These are phyloP conservation scores for Catocala nupta DNA, from an alignment of 2,888 invertebrate species.

Conservation along the genomic window DNA sequence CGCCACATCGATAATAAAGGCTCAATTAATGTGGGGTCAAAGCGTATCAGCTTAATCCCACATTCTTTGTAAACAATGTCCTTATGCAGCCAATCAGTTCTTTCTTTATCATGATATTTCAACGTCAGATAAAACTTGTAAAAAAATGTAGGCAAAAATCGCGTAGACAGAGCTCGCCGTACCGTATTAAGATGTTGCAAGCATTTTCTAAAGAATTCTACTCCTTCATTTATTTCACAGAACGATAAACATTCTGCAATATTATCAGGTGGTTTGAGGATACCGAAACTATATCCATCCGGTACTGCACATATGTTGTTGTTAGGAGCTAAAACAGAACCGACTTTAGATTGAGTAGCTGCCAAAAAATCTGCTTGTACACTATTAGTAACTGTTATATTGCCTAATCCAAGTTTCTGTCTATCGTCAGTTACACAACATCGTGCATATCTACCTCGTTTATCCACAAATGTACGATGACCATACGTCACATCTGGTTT, in stretches of 20 bases:
- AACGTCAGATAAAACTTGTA: constrained; percentile 66
- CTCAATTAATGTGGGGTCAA: constrained; percentile 81
- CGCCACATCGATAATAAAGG: constrained; percentile 78
- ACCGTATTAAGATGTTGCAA: constrained; percentile 78
- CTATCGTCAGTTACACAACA: constrained; percentile 78
- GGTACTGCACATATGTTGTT: constrained; percentile 80
- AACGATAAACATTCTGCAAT: constrained; percentile 77
- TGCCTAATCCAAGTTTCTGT: constrained; percentile 67
- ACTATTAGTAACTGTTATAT: constrained; percentile 67
- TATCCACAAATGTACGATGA: constrained; percentile 73
- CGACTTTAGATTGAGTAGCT: constrained; percentile 68
- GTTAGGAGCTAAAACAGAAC: constrained; percentile 79
- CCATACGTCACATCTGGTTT: constrained; percentile 79
- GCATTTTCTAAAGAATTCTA: constrained; percentile 76
- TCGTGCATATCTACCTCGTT: constrained; percentile 79
- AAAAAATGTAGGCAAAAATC: constrained; percentile 71
- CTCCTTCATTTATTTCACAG: constrained; percentile 69
- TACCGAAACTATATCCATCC: constrained; percentile 80
- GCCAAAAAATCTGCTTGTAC: constrained; percentile 77
- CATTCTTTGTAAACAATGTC: constrained; percentile 77
- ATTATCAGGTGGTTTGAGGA: constrained; percentile 72
- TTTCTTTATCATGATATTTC: constrained; percentile 72
- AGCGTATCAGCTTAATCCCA: constrained; percentile 72
- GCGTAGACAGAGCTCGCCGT: constrained; percentile 65
- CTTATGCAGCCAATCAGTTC: constrained; percentile 79